Base-by-base conservation (phyloP, 1,140 invertebrate genomes). In the Leguminivora glycinivorella region DNA sequence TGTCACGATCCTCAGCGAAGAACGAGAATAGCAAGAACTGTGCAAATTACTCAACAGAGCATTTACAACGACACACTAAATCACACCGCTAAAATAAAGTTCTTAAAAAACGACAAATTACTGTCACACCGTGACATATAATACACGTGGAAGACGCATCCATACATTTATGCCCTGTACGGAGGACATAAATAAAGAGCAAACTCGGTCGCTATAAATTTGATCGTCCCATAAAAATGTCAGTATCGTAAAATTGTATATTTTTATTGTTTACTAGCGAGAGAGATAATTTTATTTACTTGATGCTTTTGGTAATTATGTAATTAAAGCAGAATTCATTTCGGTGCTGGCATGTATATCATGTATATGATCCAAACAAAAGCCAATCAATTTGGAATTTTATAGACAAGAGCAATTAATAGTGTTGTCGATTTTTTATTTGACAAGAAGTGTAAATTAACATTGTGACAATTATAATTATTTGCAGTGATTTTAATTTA, bases 41-140 rank as follows among this genome's bases (percentile, higher is more conserved):
- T 63, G 26, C 25, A 60, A 29, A 63, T 63, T 63, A 26, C 25
- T 63, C 25, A 63, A 63, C 56, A 38, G 26, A 63, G 25, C 40
- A 29, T 63, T 29, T 31, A 29, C 25, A 29, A 63, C 40, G n/a
- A 34, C n/a, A 58, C 25, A 26, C n/a, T 63, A 63, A 63, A 63
- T 63, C 29, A 29, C 14, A 14, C n/a, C 29, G 6, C 47, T 31
- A 22, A 63, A 63, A 63, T 63, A 63, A 63, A 63, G 58, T 63
- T 63, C 58, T 63, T 29, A 63, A 63, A 63, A 63, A 63, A 63
- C 25, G 58, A 63, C 58, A 63, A 63, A 63, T 63, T 63, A 63
- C 31, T 29, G 58, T 63, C 58, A 63, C 25, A 26, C 56, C 26
- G 58, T 63, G 58, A 63, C 19, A 31, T 29, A 63, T 60, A 26